Evolutionary conservation across 2,888 invertebrate genomes (phyloP).

Genomic region (Caenorhabditis macrosperma): DNA sequence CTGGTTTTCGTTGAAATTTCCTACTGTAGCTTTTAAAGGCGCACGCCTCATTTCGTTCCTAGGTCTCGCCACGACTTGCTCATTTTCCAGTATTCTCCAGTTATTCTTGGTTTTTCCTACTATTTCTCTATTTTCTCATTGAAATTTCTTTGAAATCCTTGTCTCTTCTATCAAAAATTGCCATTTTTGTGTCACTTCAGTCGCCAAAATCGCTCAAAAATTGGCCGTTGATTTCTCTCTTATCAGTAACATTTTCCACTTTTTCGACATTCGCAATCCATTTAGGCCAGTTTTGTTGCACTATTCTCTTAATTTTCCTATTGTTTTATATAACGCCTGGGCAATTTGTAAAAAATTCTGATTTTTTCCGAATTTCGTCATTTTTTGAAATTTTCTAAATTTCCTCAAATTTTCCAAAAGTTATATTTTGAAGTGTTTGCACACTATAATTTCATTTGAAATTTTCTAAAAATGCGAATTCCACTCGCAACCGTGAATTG

Average conservation of each 20-base stretch:
- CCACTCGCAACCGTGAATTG: too few species aligned
- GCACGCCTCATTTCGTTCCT: neutral
- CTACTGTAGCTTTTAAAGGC: neutral
- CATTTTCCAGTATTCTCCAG: neutral
- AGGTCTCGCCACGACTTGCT: neutral
- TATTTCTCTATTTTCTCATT: neutral
- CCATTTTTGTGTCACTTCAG: slow-evolving; percentile 5
- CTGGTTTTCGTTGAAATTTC: neutral
- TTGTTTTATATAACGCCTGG: too few species aligned
- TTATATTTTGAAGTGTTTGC: too few species aligned
- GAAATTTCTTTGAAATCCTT: neutral
- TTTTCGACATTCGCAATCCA: slow-evolving; percentile 1
- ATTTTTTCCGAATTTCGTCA: too few species aligned
- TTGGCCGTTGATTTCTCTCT: neutral
- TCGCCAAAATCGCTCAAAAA: neutral
- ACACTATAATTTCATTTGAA: too few species aligned
- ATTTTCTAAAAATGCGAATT: too few species aligned
- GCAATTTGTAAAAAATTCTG: too few species aligned
- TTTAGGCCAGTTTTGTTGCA: neutral
- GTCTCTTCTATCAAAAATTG: neutral
- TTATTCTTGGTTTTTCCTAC: neutral
- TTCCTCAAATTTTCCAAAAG: too few species aligned
- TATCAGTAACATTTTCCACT: neutral
- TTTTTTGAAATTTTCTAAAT: too few species aligned
- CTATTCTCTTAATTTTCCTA: neutral